Evolutionary conservation across 2,113 vertebrate genomes (phyloP).

Genomic region (Ciconia boyciana): DNA sequence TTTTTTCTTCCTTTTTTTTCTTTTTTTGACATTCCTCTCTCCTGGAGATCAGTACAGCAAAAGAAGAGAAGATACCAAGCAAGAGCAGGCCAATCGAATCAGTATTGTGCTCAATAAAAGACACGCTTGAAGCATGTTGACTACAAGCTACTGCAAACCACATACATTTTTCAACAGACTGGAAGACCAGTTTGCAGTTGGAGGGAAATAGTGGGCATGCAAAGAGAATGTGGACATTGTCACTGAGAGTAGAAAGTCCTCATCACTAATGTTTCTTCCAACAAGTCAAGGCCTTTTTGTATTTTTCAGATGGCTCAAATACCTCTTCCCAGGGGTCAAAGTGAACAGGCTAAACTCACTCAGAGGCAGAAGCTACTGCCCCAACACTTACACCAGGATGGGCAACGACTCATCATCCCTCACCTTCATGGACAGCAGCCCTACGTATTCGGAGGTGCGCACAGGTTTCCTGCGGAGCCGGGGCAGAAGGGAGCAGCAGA

Average conservation of each 20-base stretch:
- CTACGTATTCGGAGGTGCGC: background rate
- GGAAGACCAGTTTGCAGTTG: background rate
- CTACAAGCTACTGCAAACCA: conserved; percentile 24
- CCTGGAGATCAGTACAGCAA: background rate
- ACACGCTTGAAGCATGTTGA: conserved; percentile 10
- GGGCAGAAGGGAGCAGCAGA: background rate
- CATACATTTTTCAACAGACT: conserved; percentile 30
- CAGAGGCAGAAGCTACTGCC: background rate
- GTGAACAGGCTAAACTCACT: background rate
- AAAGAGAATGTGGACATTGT: background rate
- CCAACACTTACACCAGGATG: background rate
- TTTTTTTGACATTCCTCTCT: background rate
- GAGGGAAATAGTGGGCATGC: background rate
- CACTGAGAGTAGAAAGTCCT: background rate
- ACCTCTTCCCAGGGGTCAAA: background rate
- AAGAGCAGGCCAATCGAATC: conserved; percentile 36
- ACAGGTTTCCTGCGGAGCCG: background rate
- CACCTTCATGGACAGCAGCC: background rate
- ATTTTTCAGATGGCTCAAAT: background rate
- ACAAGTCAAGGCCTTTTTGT: background rate
- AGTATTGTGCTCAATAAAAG: conserved; percentile 17
- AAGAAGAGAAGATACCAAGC: conserved; percentile 47
- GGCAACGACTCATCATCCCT: background rate
- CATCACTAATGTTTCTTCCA: background rate
- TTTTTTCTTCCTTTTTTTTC: background rate